A percentile compares a stretch with the other conserved stretches of the same genome.
Conservation (phyloP, 2,797 vertebrate species). For the Peromyscus attwateri region DNA sequence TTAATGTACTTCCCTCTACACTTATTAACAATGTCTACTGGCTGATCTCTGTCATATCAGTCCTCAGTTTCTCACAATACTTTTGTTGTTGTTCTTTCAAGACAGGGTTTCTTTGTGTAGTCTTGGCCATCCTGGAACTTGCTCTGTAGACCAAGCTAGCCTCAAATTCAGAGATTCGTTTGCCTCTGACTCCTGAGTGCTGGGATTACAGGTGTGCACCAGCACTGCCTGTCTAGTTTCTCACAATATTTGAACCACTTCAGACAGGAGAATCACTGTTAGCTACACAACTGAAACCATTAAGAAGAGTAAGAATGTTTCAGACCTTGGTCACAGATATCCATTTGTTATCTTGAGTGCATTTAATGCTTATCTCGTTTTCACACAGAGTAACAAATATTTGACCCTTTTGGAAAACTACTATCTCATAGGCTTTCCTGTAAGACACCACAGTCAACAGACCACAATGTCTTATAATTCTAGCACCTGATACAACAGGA, state of each 20-base stretch:
- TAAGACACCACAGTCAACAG: slow-evolving; percentile 49
- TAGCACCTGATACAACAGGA: slow-evolving; percentile 53
- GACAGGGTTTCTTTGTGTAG: not conserved
- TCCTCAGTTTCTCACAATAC: slow-evolving; percentile 14
- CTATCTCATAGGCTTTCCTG: slow-evolving; percentile 33
- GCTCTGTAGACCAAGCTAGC: not conserved
- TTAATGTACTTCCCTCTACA: not conserved
- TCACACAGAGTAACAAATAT: slow-evolving; percentile 61
- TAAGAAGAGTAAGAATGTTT: slow-evolving; percentile 54
- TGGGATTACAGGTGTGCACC: not conserved
- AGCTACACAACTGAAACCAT: slow-evolving; percentile 45
- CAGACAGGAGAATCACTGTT: not conserved
- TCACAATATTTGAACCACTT: not conserved
- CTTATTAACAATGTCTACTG: slow-evolving; percentile 42
- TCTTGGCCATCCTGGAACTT: not conserved
- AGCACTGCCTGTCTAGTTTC: not conserved
- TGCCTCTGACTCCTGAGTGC: not conserved
- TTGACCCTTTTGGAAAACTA: slow-evolving; percentile 64
- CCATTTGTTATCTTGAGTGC: slow-evolving; percentile 46
- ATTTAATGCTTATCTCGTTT: slow-evolving; percentile 38
- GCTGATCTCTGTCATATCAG: slow-evolving; percentile 3
- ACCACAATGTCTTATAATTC: slow-evolving; percentile 31
- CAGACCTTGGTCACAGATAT: slow-evolving; percentile 32
- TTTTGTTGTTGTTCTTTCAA: not conserved
- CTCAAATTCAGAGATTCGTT: not conserved